A percentile compares a stretch with the other conserved stretches of the same genome.
phyloP scores from a whole-genome alignment of 1,140 invertebrate genomes.

The Ptiloglossa arizonensis region DNA sequence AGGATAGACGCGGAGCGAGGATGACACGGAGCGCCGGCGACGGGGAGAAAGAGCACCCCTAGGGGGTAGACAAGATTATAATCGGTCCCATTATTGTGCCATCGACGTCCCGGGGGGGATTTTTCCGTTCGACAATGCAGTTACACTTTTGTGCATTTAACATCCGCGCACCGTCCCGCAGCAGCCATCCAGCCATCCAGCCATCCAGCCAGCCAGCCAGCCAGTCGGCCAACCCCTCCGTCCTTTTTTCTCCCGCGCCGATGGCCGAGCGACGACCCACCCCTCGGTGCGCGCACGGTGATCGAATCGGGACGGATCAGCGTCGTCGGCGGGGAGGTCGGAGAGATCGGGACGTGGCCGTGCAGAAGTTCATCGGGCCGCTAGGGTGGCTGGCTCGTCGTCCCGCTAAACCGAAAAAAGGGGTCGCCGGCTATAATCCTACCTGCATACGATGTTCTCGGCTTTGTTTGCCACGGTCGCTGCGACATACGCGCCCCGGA shows the following conservation, averaged over 20 bases:
- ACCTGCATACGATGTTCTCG: constrained; percentile 81
- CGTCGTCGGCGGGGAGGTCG: not conserved
- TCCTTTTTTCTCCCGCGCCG: not conserved
- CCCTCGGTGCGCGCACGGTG: constrained; percentile 46
- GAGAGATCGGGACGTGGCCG: constrained; percentile 37
- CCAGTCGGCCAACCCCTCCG: not conserved
- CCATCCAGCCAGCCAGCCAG: constrained; percentile 41
- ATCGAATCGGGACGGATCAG: constrained; percentile 31
- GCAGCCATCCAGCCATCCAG: constrained; percentile 40
- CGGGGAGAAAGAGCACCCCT: constrained; percentile 51
- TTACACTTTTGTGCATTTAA: constrained; percentile 81
- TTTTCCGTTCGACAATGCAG: constrained; percentile 80
- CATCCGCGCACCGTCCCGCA: constrained; percentile 69
- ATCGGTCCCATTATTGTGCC: constrained; percentile 82
- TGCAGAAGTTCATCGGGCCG: constrained; percentile 32
- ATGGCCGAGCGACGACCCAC: not conserved
- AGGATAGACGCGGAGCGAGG: constrained; percentile 23
- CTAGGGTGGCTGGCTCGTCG: constrained; percentile 62
- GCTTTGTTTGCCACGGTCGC: constrained; percentile 64
- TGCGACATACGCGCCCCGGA: constrained; percentile 53
- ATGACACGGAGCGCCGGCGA: constrained; percentile 33
- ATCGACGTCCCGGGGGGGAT: constrained; percentile 81
- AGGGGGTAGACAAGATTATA: constrained; percentile 82
- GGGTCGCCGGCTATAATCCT: constrained; percentile 79
- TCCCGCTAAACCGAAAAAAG: constrained; percentile 74